Evolutionary conservation across 2,797 vertebrate species (phyloP).

Genomic region (Myotis vivesi): DNA sequence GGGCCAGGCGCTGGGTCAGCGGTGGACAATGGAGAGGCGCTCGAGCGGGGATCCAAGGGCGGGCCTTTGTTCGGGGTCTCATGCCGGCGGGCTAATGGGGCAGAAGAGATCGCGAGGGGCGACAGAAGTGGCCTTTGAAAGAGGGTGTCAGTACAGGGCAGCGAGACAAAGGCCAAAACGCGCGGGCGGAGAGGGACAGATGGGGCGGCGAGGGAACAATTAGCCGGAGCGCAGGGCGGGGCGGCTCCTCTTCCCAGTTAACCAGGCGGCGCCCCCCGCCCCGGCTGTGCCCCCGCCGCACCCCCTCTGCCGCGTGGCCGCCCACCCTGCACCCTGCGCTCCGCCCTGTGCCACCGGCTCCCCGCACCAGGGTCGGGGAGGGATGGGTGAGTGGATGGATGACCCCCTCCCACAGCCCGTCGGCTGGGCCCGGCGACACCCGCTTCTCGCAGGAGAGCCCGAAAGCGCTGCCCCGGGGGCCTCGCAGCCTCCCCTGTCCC

Average conservation of each 20-base stretch:
- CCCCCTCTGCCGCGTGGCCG: neutral
- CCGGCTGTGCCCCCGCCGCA: neutral
- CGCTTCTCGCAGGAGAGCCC: neutral
- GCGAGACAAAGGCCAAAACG: slow-evolving; percentile 91
- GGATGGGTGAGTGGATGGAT: neutral
- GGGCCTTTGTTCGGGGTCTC: slow-evolving; percentile 90
- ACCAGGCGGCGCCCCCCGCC: slow-evolving; percentile 43
- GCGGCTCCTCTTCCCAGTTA: slow-evolving; percentile 67
- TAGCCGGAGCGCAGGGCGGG: slow-evolving; percentile 65
- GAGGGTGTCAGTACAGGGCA: slow-evolving; percentile 87
- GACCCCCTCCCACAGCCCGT: no score
- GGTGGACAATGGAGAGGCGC: slow-evolving; percentile 81
- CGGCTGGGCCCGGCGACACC: neutral
- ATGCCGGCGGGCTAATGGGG: slow-evolving; percentile 96
- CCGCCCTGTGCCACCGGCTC: neutral
- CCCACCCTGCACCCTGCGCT: neutral
- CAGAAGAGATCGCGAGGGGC: slow-evolving; percentile 91
- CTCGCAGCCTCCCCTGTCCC: neutral
- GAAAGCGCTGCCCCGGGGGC: neutral
- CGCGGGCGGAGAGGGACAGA: slow-evolving; percentile 90
- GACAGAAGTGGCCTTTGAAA: slow-evolving; percentile 87
- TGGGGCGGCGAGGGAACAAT: slow-evolving; percentile 87
- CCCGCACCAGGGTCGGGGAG: neutral
- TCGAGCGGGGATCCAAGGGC: slow-evolving; percentile 85
- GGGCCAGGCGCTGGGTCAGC: slow-evolving; percentile 60